A percentile compares a stretch with the other conserved stretches of the same genome.
These are phyloP conservation scores for Progne subis DNA, from an alignment of 2,113 vertebrate genomes.

Conservation along the genomic window DNA sequence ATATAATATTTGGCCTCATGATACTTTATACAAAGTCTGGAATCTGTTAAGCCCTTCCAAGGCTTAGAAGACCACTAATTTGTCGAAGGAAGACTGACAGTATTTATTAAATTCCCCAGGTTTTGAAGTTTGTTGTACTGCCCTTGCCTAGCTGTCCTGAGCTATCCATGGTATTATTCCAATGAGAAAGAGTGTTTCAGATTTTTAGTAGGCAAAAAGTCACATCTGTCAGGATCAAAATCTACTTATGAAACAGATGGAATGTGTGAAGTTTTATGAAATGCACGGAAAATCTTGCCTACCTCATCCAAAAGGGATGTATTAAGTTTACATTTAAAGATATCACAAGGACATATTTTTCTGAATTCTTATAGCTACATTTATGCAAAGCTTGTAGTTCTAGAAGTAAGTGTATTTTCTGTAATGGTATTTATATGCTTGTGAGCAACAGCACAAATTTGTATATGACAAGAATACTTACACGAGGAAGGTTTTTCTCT, in stretches of 20 bases:
- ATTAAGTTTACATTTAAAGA: neutral
- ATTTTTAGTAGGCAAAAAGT: neutral
- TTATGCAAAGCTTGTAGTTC: neutral
- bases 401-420: neutral
- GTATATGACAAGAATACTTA: neutral
- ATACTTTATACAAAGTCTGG: neutral
- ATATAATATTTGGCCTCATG: neutral
- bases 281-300: neutral
- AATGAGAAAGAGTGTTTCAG: neutral
- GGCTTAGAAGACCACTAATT: neutral
- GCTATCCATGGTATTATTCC: neutral
- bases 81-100: neutral
- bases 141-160: neutral
- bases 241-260: neutral
- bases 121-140: neutral
- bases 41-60: neutral
- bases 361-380: neutral
- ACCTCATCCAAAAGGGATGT: neutral
- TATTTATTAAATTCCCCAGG: neutral
- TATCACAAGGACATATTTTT: neutral
- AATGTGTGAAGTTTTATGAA: neutral
- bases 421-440: neutral
- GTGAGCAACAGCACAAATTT: neutral
- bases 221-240: neutral
- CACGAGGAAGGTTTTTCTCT: rapidly evolving